A percentile compares a stretch with the other conserved stretches of the same genome.
Conservation (phyloP, 2,797 vertebrate species). For the Pseudomugil tenellus region DNA sequence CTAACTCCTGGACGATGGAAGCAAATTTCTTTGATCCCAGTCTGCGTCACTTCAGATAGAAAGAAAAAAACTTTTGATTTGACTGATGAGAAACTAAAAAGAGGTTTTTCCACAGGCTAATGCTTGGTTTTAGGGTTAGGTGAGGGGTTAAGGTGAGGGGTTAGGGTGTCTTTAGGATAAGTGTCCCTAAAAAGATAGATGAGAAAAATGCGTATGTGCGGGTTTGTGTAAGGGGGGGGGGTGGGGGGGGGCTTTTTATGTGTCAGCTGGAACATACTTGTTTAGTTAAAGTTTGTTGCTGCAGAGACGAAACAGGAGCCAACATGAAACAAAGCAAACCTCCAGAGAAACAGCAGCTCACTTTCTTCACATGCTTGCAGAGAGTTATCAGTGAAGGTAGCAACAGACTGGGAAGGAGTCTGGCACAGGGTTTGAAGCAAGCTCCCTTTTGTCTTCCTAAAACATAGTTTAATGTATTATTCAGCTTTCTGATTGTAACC, state of each 20-base stretch:
- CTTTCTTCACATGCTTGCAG: conserved; percentile 37
- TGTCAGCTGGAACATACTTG: conserved; percentile 21
- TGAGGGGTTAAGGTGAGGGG: background rate
- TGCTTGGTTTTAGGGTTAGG: background rate
- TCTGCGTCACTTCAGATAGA: background rate
- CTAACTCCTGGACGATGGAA: background rate
- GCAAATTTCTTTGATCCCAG: background rate
- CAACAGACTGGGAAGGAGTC: conserved; percentile 26
- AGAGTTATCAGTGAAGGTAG: conserved; percentile 31
- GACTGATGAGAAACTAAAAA: background rate
- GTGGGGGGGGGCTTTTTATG: conserved; percentile 8
- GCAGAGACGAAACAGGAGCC: conserved; percentile 27
- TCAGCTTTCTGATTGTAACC: background rate
- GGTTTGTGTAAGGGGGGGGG: background rate
- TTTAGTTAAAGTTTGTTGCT: conserved; percentile 29
- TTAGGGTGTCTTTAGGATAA: background rate
- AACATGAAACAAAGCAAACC: conserved; percentile 2
- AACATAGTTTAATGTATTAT: background rate
- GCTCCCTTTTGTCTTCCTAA: background rate
- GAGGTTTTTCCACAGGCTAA: background rate
- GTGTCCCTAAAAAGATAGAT: background rate
- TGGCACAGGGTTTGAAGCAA: conserved; percentile 2
- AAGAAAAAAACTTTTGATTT: background rate
- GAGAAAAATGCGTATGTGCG: background rate
- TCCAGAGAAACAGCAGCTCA: conserved; percentile 15